A percentile compares a stretch with the other conserved stretches of the same genome.
Conservation (phyloP, 2,797 vertebrate genomes). For the Anabacerthia variegaticeps region DNA sequence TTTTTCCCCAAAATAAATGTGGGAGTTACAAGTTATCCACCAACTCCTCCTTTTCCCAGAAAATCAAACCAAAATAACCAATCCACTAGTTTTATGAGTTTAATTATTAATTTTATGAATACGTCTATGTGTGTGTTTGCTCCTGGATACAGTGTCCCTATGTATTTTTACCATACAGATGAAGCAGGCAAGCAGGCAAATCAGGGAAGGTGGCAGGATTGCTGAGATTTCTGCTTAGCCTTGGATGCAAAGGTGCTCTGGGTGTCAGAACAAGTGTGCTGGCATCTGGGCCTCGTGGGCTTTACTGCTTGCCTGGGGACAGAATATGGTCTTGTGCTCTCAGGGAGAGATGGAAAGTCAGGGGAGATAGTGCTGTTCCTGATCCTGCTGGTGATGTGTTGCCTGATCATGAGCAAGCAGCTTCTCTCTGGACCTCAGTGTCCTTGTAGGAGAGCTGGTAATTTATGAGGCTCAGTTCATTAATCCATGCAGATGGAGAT, state of each 20-base stretch:
- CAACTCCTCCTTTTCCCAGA: neutral
- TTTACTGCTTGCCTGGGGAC: neutral
- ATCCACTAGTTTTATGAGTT: neutral
- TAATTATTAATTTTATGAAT: neutral
- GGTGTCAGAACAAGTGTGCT: neutral
- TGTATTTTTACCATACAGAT: neutral
- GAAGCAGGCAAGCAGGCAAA: neutral
- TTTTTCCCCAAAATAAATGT: neutral
- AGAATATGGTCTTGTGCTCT: rapidly evolving
- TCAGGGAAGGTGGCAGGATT: neutral
- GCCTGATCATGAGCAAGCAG: neutral
- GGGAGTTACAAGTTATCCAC: neutral
- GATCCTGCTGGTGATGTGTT: neutral
- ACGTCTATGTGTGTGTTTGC: neutral
- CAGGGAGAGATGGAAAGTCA: neutral
- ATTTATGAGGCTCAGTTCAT: neutral
- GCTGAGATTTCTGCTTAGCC: neutral
- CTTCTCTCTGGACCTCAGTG: neutral
- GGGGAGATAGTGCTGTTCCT: neutral
- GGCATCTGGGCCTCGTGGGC: rapidly evolving
- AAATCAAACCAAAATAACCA: neutral
- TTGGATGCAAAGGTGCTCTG: neutral
- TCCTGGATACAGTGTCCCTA: rapidly evolving
- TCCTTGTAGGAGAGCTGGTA: neutral
- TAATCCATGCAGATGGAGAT: neutral